Conservation (phyloP, 2,888 invertebrate genomes). For the Formica aserva region DNA sequence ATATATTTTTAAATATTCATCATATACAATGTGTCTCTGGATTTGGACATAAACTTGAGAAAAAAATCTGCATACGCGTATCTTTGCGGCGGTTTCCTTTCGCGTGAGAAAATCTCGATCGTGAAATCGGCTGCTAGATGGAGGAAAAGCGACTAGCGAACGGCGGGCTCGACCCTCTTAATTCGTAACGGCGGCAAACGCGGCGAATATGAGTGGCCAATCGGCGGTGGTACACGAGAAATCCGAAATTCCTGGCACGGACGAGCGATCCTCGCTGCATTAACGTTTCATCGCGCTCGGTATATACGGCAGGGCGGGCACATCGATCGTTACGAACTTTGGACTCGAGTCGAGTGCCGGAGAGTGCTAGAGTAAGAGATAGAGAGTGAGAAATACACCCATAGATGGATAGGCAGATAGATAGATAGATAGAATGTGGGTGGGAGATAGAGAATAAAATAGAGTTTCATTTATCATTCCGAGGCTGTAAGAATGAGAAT, state of each 20-base stretch:
- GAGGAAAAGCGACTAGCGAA: background rate
- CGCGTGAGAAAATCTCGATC: conserved; percentile 31
- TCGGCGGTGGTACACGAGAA: conserved; percentile 64
- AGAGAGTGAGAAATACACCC: background rate
- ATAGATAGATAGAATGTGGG: background rate
- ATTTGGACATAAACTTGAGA: background rate
- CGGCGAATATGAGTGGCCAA: conserved; percentile 60
- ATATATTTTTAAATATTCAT: background rate
- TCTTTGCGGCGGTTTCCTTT: background rate
- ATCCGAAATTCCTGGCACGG: conserved; percentile 78
- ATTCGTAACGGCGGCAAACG: conserved; percentile 63
- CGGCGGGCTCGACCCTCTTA: conserved; percentile 59
- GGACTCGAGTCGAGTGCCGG: conserved; percentile 71
- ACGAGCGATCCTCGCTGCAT: conserved; percentile 77
- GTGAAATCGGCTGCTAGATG: conserved; percentile 11
- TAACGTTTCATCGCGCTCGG: conserved; percentile 80
- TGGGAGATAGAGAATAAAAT: conserved; percentile 9
- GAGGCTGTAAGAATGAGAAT: conserved; percentile 57
- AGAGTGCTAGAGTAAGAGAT: conserved; percentile 38
- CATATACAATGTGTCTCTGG: too few relatives aligned
- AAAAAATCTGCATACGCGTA: background rate
- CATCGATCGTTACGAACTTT: conserved; percentile 80
- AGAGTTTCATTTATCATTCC: conserved; percentile 32
- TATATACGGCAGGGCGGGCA: conserved; percentile 74
- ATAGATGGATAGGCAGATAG: conserved; percentile 18